Percentiles rank a stretch among this genome's conserved stretches.
These are phyloP conservation scores for Andinoacara biseriatus DNA, from an alignment of 2,113 vertebrate species.

Conservation along the genomic window DNA sequence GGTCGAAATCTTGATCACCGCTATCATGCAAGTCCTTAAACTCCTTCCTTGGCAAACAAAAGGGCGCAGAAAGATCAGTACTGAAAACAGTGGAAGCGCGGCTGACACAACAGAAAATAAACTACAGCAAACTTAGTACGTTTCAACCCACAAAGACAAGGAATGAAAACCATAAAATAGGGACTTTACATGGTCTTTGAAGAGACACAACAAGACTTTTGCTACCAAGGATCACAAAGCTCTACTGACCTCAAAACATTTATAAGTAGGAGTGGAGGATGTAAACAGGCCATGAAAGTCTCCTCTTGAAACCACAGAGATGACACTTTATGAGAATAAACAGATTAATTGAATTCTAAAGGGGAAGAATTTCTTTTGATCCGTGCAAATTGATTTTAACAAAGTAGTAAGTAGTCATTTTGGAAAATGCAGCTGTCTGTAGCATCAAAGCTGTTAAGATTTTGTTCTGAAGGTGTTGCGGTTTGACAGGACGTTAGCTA, in stretches of 20 bases:
- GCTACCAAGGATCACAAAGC: slow-evolving; percentile 50
- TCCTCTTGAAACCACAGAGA: slow-evolving; percentile 53
- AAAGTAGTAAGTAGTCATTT: slow-evolving; percentile 60
- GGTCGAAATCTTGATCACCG: slow-evolving; percentile 16
- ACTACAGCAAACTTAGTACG: background rate
- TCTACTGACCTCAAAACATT: slow-evolving; percentile 70
- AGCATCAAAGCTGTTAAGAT: slow-evolving; percentile 59
- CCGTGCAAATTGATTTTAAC: slow-evolving; percentile 59
- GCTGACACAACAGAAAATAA: slow-evolving; percentile 22
- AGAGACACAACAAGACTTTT: slow-evolving; percentile 33
- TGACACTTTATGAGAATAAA: slow-evolving; percentile 51
- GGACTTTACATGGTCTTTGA: slow-evolving; percentile 63
- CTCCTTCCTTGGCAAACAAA: background rate
- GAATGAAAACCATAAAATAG: slow-evolving; percentile 39
- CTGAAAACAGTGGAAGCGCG: slow-evolving; percentile 14
- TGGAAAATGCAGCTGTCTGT: slow-evolving; percentile 49
- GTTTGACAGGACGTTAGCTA: slow-evolving; percentile 56
- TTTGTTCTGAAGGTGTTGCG: slow-evolving; percentile 51
- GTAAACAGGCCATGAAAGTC: slow-evolving; percentile 57
- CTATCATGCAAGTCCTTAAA: slow-evolving; percentile 2
- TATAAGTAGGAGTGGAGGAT: slow-evolving; percentile 44
- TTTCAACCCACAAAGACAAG: slow-evolving; percentile 16
- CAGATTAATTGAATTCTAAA: slow-evolving; percentile 67
- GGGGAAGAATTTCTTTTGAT: slow-evolving; percentile 54
- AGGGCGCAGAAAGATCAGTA: slow-evolving; percentile 15